Base-by-base conservation (phyloP, 2,888 invertebrate species). In the Calameuta filiformis region DNA sequence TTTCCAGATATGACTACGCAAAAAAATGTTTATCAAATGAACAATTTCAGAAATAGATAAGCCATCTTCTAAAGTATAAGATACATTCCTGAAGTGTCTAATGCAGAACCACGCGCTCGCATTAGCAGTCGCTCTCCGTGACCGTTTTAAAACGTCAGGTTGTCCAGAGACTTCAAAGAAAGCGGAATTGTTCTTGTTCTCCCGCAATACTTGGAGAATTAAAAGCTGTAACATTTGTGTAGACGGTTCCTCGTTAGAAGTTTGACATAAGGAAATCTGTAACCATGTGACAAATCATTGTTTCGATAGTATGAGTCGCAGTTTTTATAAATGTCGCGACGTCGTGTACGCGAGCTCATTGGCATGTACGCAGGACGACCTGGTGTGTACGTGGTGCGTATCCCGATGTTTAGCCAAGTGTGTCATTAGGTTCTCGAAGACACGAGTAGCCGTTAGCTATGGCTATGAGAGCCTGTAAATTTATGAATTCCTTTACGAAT, bases 371-470 rank as follows among this genome's bases (percentile, higher is more conserved):
- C 56, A 56, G 56, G 56, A 56, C 56, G 56, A 56, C 23, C 56
- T 56, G 56, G 56, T 56, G 56, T 71, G 15, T 71, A 71, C 71
- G 71, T 71, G 71, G 34, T 75, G 31, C 37, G 31, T 56, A 56
- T 56, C 82, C 79, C 82, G 76, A 84, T 82, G 82, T 81, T 80
- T 81, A 83, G 81, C 79, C 81, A 82, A 85, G 82, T 81, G 83
- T 82, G 82, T 82, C 84, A 83, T 75, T 80, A 78, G 69, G 73
- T 77, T 82, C 73, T 79, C 81, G 82, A 82, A 80, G 69, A 79
- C 75, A 34, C 79, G 78, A 81, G 80, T 77, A 80, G 76, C 68
- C 75, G 78, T 79, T 76, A 79, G 68, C 73, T 75, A 74, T 77
- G 68, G 75, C 69, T 75, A 77, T 68, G 73, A 80, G 11, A 37